phyloP scores from a whole-genome alignment of 2,113 vertebrate genomes.

The Rhagologus leucostigma region DNA sequence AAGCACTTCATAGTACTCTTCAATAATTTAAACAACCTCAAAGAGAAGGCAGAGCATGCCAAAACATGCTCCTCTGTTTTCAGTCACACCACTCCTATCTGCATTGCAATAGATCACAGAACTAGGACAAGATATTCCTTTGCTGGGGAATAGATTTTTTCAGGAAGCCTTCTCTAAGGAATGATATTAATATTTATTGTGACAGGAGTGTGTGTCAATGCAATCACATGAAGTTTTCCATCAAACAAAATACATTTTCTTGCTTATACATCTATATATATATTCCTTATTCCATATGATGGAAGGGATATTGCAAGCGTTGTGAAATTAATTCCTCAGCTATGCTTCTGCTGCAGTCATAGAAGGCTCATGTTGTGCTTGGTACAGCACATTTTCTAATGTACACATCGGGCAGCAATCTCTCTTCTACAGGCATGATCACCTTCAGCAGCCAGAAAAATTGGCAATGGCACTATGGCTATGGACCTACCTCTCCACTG shows the following conservation, averaged over 20 bases:
- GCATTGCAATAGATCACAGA: neutral
- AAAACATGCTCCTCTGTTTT: neutral
- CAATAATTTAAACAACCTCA: slow-evolving; percentile 28
- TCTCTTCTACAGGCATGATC: neutral
- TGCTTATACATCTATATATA: neutral
- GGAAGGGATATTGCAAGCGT: neutral
- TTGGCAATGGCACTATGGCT: neutral
- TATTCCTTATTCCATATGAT: neutral
- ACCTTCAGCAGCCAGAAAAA: neutral
- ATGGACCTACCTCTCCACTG: neutral
- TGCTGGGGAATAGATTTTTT: neutral
- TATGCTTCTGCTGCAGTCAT: neutral
- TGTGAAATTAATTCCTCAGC: neutral
- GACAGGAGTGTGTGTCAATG: neutral
- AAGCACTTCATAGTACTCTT: neutral
- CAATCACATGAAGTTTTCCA: neutral
- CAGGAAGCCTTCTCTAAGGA: neutral
- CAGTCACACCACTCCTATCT: neutral
- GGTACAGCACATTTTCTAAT: neutral
- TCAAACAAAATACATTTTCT: neutral
- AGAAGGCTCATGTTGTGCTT: neutral
- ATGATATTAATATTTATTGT: neutral
- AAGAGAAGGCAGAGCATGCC: neutral
- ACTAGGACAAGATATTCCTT: neutral
- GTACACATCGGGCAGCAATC: neutral